A percentile compares a stretch with the other conserved stretches of the same genome.
These are phyloP conservation scores for Linurgus olivaceus DNA, from an alignment of 2,797 vertebrate genomes.

Conservation along the genomic window DNA sequence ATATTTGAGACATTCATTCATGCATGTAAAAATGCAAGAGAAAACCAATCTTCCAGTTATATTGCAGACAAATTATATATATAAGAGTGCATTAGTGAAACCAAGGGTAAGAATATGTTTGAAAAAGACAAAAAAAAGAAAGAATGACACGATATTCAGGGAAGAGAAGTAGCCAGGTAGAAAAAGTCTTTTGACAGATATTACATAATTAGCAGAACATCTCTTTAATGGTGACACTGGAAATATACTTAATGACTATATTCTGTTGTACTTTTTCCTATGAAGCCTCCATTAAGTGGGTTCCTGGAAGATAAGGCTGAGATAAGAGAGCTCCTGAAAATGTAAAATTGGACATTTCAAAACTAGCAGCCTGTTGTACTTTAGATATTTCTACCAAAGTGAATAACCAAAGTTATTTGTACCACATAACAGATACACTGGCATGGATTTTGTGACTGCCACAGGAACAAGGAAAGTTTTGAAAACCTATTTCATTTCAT, in stretches of 20 bases:
- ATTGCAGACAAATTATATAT: neutral
- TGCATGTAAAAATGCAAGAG: neutral
- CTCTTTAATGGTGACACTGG: neutral
- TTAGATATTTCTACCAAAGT: neutral
- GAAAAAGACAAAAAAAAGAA: neutral
- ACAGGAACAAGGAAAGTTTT: neutral
- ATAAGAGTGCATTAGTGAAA: neutral
- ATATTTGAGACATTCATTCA: neutral
- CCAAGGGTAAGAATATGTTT: neutral
- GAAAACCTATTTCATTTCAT: neutral
- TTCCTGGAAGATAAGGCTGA: neutral
- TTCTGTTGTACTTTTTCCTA: neutral
- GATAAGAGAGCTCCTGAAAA: neutral
- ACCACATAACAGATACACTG: rapidly evolving
- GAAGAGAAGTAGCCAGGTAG: neutral
- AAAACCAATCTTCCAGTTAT: neutral
- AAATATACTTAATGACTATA: neutral
- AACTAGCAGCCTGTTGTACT: neutral
- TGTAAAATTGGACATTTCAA: neutral
- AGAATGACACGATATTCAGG: neutral
- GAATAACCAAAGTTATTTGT: too few species aligned
- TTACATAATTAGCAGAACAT: neutral
- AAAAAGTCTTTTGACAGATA: neutral
- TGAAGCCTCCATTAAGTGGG: neutral
- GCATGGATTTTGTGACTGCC: neutral